Percentiles rank a stretch among this genome's conserved stretches.
These are phyloP conservation scores for Apeltes quadracus DNA, from an alignment of 2,113 vertebrate species.

Conservation along the genomic window DNA sequence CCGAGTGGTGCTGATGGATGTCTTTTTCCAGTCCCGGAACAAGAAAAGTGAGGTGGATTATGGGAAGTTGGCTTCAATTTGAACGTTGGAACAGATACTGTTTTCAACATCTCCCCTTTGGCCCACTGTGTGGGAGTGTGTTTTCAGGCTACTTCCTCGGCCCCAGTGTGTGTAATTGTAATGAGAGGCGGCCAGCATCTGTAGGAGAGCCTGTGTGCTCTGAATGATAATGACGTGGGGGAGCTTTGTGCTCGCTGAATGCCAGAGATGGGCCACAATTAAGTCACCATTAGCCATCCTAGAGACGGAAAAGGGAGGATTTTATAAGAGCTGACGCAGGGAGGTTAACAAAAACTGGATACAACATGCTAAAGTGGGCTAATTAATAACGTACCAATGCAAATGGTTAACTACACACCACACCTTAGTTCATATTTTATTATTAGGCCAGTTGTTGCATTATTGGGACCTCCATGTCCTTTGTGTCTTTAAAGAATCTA, in stretches of 20 bases:
- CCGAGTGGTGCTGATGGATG: neutral
- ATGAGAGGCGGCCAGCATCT: slow-evolving; percentile 29
- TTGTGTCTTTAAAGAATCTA: neutral
- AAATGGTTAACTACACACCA: neutral
- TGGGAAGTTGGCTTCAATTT: neutral
- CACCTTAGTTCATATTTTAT: neutral
- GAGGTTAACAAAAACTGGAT: slow-evolving; percentile 21
- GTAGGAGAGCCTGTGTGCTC: slow-evolving; percentile 32
- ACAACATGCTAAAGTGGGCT: slow-evolving; percentile 5
- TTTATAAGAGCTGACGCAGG: slow-evolving; percentile 36
- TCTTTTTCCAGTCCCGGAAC: neutral
- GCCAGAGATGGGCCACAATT: slow-evolving; percentile 52
- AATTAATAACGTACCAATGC: neutral
- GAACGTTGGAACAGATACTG: no score
- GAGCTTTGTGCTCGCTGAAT: slow-evolving; percentile 42
- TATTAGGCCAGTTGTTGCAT: neutral
- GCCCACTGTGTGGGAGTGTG: neutral
- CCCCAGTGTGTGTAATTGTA: slow-evolving; percentile 1
- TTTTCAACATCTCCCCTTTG: slow-evolving; percentile 1
- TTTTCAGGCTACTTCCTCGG: neutral
- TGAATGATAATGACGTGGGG: slow-evolving; percentile 49
- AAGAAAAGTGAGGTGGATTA: neutral
- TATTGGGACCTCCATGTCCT: neutral
- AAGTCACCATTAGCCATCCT: slow-evolving; percentile 37
- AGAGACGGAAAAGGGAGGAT: slow-evolving; percentile 19